These are phyloP conservation scores for Natrix natrix DNA, from an alignment of 2,797 vertebrate species.

Conservation along the genomic window DNA sequence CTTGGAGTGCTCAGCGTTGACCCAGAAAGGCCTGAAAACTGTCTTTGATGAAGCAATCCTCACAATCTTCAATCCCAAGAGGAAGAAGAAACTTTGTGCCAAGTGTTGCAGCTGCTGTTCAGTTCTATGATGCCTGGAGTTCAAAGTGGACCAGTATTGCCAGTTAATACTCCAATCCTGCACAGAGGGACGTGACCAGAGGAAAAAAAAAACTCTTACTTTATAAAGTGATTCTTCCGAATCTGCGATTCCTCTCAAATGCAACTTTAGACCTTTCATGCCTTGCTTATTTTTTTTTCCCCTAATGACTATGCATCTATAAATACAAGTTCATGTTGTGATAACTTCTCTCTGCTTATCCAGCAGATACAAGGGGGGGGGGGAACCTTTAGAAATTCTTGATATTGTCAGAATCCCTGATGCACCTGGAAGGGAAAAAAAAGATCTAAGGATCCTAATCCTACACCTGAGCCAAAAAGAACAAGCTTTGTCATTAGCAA, in stretches of 20 bases:
- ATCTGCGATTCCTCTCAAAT: conserved; percentile 58
- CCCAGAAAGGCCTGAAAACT: conserved; percentile 86
- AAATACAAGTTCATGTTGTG: not conserved
- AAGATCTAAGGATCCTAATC: conserved; percentile 4
- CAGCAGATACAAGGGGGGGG: not conserved
- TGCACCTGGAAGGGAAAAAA: conserved; percentile 17
- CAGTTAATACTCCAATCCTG: conserved; percentile 7
- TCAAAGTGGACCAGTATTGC: conserved; percentile 7
- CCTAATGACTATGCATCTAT: conserved; percentile 31
- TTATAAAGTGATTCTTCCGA: conserved; percentile 9
- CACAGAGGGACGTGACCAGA: conserved; percentile 53
- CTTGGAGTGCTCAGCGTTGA: conserved; percentile 85
- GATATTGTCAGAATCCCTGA: not conserved
- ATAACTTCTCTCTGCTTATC: conserved; percentile 18
- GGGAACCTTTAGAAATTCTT: not conserved
- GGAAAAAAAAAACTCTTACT: conserved; percentile 44
- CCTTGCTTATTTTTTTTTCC: conserved; percentile 31
- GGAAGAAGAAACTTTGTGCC: conserved; percentile 74
- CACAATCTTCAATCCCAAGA: conserved; percentile 87
- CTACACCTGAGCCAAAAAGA: conserved; percentile 30
- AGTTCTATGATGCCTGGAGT: conserved; percentile 70
- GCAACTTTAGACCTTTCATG: conserved; percentile 29
- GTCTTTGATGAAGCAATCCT: conserved; percentile 89
- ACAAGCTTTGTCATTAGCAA: conserved; percentile 22
- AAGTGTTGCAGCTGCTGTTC: conserved; percentile 75